A percentile compares a stretch with the other conserved stretches of the same genome.
These are phyloP conservation scores for Rana temporaria DNA, from an alignment of 2,113 vertebrate genomes.

Conservation along the genomic window DNA sequence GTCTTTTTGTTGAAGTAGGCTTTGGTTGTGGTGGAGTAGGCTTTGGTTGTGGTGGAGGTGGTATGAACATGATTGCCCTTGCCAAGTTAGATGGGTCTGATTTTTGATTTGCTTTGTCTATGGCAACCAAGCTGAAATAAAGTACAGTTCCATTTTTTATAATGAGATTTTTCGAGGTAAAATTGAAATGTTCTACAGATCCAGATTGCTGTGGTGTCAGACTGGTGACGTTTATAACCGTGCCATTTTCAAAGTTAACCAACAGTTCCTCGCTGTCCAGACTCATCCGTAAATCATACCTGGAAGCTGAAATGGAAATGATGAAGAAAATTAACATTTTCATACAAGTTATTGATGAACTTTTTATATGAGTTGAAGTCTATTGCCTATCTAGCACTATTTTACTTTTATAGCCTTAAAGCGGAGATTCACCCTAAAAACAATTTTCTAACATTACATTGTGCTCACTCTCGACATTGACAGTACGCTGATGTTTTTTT, in stretches of 20 bases:
- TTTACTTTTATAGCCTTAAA: not conserved
- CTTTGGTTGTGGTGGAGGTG: constrained; percentile 18
- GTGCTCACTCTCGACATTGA: no score
- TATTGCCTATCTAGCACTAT: not conserved
- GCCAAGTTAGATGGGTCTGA: constrained; percentile 68
- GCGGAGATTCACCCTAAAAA: no score
- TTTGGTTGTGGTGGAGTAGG: not conserved
- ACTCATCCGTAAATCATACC: constrained; percentile 71
- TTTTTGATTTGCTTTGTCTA: constrained; percentile 42
- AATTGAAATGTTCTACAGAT: constrained; percentile 62
- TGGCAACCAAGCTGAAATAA: constrained; percentile 62
- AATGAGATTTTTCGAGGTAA: constrained; percentile 57
- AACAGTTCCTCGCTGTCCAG: constrained; percentile 52
- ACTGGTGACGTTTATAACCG: constrained; percentile 59
- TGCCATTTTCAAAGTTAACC: constrained; percentile 59
- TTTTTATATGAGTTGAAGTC: not conserved
- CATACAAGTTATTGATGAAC: no score
- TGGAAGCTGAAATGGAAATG: constrained; percentile 64
- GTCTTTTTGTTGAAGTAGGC: not conserved
- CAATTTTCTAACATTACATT: no score
- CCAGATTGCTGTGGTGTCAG: constrained; percentile 62
- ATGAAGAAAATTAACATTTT: not conserved
- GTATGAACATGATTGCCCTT: constrained; percentile 56
- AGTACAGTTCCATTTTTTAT: constrained; percentile 60
- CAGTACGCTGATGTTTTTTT: no score